Evolutionary conservation across 2,888 invertebrate genomes (phyloP), one percentile per base, ranked within the genome.

Genomic region (Branchipolynoe longqiensis): DNA sequence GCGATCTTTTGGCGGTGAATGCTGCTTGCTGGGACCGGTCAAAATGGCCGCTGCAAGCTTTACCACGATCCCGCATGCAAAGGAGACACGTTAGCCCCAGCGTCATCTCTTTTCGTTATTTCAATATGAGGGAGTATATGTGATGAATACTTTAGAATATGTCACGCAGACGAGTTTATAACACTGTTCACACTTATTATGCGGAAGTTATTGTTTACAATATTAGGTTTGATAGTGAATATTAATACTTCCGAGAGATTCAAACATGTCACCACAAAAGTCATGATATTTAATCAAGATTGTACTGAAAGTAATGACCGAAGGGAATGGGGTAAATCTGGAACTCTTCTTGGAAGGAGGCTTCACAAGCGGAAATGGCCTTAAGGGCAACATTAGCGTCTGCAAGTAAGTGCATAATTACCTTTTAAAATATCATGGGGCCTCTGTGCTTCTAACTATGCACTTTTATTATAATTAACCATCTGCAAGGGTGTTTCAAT

Each of bases 1-100:
- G 69, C 36, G 69, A 18, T 18, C n/a, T 33, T 33, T 69, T 36
- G 36, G 18, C 36, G 3, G 6, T n/a, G n/a, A n/a, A n/a, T n/a
- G 2, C 69, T 18, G 69, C 69, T 69, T 69, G 69, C 69, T 69
- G 69, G 36, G 33, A 69, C 69, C 69, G 69, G 69, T 69, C 69
- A 69, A 69, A 69, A 69, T 69, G 69, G 69, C 69, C 38, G 36
- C 69, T 38, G 8, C 33, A 1, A 62, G 69, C 33, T 38, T 38
- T 69, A 69, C 69, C 69, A 69, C 6, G 22, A 36, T 36, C 69
- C 69, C 6, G 4, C n/a, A 12, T 33, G 33, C n/a, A n/a, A n/a
- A n/a, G n/a, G 36, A 69, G 38, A 69, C 14, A 22, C 6, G 12
- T 38, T 36, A 1, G 22, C 48, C 18, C 48, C 48, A 48, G 18